Conservation (phyloP, 2,888 invertebrate genomes). For the Nezara viridula region DNA sequence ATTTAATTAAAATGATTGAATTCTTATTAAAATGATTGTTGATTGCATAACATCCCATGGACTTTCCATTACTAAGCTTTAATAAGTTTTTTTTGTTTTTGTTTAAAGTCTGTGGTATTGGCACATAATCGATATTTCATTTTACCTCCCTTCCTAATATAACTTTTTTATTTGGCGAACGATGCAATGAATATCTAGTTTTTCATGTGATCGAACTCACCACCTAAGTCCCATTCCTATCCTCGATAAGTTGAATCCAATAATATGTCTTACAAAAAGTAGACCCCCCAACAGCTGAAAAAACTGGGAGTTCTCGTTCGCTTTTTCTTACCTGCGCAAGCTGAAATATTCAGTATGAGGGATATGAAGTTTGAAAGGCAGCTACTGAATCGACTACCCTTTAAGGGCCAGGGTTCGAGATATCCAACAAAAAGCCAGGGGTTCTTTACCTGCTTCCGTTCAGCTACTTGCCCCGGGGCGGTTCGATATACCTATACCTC, state of each 20-base stretch:
- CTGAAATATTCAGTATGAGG: conserved; percentile 24
- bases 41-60: no score
- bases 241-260: neutral
- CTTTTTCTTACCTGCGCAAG: neutral
- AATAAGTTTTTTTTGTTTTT: no score
- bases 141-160: no score
- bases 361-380: conserved; percentile 43
- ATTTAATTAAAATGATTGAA: no score
- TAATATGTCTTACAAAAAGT: neutral
- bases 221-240: no score
- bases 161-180: no score
- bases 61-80: no score
- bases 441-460: neutral
- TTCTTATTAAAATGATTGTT: no score
- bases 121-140: no score
- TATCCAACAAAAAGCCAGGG: neutral
- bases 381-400: conserved; percentile 47
- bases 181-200: no score
- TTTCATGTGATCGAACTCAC: no score
- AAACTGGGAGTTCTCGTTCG: neutral
- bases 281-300: neutral
- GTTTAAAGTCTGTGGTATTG: no score
- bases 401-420: neutral
- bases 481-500: neutral
- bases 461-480: neutral